Conservation (phyloP, 2,888 invertebrate genomes). For the Acronicta psi region DNA sequence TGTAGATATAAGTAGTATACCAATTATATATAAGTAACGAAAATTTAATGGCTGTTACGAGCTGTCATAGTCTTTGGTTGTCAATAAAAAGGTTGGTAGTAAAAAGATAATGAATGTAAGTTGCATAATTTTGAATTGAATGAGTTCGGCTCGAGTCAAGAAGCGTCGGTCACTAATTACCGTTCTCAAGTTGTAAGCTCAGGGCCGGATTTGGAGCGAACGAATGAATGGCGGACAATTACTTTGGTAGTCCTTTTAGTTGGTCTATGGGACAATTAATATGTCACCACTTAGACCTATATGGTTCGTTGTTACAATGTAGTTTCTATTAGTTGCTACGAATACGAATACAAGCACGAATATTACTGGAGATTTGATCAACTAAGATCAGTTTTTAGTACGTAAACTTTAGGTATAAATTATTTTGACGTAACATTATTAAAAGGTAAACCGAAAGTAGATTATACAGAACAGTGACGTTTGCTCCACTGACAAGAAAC, state of each 20-base stretch:
- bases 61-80: slow-evolving; percentile 49
- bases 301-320: slow-evolving; percentile 31
- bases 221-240: slow-evolving; percentile 48
- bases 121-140: slow-evolving; percentile 66
- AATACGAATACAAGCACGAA: neutral
- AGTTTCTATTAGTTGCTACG: slow-evolving; percentile 17
- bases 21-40: slow-evolving; percentile 47
- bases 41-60: slow-evolving; percentile 45
- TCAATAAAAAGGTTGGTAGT: slow-evolving; percentile 53
- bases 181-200: slow-evolving; percentile 40
- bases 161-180: slow-evolving; percentile 61
- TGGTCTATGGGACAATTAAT: slow-evolving; percentile 44
- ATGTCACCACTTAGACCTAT: slow-evolving; percentile 33
- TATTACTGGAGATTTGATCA: too few species aligned
- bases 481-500: too few species aligned
- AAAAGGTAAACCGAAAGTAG: too few species aligned
- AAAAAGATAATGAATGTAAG: slow-evolving; percentile 66
- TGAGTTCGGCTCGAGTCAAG: slow-evolving; percentile 46
- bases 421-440: too few species aligned
- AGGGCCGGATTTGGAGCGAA: slow-evolving; percentile 40
- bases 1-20: slow-evolving; percentile 25
- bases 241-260: slow-evolving; percentile 21
- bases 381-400: too few species aligned
- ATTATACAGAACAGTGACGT: too few species aligned
- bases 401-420: too few species aligned